These are phyloP conservation scores for Brachionus paranguensis DNA, from an alignment of 1,140 invertebrate species.

Conservation along the genomic window DNA sequence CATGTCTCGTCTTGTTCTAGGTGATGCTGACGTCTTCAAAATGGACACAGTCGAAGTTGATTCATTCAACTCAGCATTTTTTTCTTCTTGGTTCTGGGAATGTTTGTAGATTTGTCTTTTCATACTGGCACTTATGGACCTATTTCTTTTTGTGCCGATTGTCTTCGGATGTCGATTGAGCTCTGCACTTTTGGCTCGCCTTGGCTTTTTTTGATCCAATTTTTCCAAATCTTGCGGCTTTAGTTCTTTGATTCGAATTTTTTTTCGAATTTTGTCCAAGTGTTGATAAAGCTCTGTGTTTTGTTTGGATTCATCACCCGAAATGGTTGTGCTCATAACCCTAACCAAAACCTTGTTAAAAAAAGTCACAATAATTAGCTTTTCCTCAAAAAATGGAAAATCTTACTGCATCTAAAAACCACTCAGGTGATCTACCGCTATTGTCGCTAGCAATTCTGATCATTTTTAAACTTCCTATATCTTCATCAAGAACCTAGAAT, in stretches of 20 bases:
- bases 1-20: background rate
- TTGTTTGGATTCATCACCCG: background rate
- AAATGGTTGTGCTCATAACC: background rate
- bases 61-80: background rate
- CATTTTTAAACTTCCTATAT: conserved; percentile 49
- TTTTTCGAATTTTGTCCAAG: background rate
- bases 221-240: background rate
- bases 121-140: background rate
- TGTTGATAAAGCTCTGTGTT: background rate
- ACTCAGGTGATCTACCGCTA: conserved; percentile 50
- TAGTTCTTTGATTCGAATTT: conserved; percentile 19
- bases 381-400: conserved; percentile 46
- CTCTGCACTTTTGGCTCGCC: conserved; percentile 30
- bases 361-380: conserved; percentile 39
- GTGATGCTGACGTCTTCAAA: conserved; percentile 4
- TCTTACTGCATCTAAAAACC: conserved; percentile 54
- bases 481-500: conserved; percentile 50
- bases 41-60: background rate
- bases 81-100: background rate
- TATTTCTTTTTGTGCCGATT: background rate
- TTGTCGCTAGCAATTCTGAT: conserved; percentile 54
- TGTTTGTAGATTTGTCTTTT: background rate
- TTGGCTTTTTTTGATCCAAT: background rate
- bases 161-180: background rate
- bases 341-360: background rate